phyloP scores from a whole-genome alignment of 2,113 vertebrate species.

The Xenopus laevis region DNA sequence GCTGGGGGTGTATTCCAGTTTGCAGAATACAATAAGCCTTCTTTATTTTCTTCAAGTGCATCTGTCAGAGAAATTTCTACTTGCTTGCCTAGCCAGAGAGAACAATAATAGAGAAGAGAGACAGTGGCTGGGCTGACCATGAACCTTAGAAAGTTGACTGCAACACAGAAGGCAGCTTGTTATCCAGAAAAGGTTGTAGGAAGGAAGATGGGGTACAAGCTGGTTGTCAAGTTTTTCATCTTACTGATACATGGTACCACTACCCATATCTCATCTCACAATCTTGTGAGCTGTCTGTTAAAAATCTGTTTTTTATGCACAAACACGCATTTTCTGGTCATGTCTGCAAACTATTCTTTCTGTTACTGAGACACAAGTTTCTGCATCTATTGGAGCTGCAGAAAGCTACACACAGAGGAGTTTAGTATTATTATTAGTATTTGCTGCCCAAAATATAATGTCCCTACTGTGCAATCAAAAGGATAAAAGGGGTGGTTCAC shows the following conservation, averaged over 20 bases:
- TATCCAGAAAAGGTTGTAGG: conserved; percentile 2
- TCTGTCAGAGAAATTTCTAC: conserved; percentile 14
- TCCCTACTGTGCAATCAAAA: too few relatives aligned
- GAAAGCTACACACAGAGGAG: too few relatives aligned
- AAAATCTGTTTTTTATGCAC: too few relatives aligned
- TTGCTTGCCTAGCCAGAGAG: neutral
- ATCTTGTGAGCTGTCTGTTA: neutral
- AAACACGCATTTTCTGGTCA: too few relatives aligned
- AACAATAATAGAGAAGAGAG: conserved; percentile 11
- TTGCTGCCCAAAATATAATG: too few relatives aligned
- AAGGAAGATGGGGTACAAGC: neutral
- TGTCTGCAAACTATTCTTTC: neutral
- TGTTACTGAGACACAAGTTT: neutral
- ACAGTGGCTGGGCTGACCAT: conserved; percentile 5
- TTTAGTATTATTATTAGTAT: too few relatives aligned
- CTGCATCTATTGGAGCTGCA: too few relatives aligned
- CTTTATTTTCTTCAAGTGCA: conserved; percentile 27
- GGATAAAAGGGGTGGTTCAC: too few relatives aligned
- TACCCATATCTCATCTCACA: neutral
- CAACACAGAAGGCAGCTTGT: conserved; percentile 4
- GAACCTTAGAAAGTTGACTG: conserved; percentile 15
- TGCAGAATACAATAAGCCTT: conserved; percentile 25
- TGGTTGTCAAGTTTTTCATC: neutral
- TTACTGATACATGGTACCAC: neutral
- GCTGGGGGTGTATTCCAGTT: conserved; percentile 31